These are phyloP conservation scores for Python bivittatus DNA, from an alignment of 2,113 vertebrate species.

Conservation along the genomic window DNA sequence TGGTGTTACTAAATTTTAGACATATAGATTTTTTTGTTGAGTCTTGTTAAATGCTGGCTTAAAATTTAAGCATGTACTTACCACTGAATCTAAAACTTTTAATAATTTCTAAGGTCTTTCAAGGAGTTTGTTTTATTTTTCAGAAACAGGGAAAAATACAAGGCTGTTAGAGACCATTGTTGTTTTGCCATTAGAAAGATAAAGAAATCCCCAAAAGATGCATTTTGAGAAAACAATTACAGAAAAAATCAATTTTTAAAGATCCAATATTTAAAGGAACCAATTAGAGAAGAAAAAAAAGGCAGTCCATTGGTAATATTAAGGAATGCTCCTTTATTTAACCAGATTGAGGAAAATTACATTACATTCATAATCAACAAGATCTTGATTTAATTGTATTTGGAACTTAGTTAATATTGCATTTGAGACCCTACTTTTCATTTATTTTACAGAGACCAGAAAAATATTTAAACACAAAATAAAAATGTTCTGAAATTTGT, in stretches of 20 bases:
- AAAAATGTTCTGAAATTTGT: conserved; percentile 31
- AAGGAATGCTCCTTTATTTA: conserved; percentile 4
- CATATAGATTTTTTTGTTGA: background rate
- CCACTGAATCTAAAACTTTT: background rate
- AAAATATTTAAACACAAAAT: conserved; percentile 16
- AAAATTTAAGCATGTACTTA: background rate
- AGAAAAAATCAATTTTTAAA: background rate
- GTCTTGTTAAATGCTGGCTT: background rate
- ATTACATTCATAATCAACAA: background rate
- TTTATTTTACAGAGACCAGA: background rate
- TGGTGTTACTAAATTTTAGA: background rate
- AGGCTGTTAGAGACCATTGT: background rate
- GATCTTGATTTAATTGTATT: background rate
- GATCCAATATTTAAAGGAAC: background rate
- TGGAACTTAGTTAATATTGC: conserved; percentile 11
- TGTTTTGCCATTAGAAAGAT: background rate
- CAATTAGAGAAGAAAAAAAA: background rate
- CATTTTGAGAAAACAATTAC: conserved; percentile 8
- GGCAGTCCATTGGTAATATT: background rate
- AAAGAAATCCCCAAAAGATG: background rate
- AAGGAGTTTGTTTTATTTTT: background rate
- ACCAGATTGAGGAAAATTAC: conserved; percentile 3
- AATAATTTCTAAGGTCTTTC: background rate
- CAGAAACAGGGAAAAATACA: background rate
- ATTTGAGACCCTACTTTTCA: background rate